Base-by-base conservation (phyloP, 1,140 invertebrate genomes). In the Intoshia linei region DNA sequence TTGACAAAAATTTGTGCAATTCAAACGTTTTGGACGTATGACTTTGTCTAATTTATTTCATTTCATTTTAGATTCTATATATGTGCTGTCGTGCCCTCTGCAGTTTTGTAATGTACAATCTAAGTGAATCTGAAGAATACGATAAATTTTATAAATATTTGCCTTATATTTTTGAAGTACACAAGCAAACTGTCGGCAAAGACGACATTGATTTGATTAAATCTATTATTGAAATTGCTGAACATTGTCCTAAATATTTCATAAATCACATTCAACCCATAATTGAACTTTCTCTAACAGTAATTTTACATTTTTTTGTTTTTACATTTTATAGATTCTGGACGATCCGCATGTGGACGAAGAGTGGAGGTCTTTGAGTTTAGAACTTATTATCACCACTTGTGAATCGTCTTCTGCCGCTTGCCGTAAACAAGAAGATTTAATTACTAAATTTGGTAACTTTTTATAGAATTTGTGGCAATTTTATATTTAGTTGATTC, bases 401-500 rank as follows among this genome's bases (percentile, higher is more conserved):
- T 68, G 78, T 25, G 90, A 98, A 64, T 76, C 73, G 25, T 78
- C 79, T 1, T 72, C 87, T 13, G 73, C 76, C 2, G 87, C 87
- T 73, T 70, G 98, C 13, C 68, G 83, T 14, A 93, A 90, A 57
- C 67, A 70, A 11, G 36, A 64, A 3, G 72, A 72, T 49, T 77
- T 77, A 43, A 68, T 92, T 37, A 63, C 67, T 23, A 53, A 48
- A 13, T 41, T 63, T 23, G 51, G 55, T 61, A 42, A 42, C 48
- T 45, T 11, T 7, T 14, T 14, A n/a, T n/a, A n/a, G n/a, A n/a
- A n/a, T 41, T 36, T 13, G 34, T 39, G n/a, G 7, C 24, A 13
- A n/a, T 13, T 31, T 14, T 36, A 36, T 4, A 29, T 17, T 37
- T 17, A 5, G 19, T 14, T 32, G n/a, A 25, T 29, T 29, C 13